Evolutionary conservation across 2,797 vertebrate genomes (phyloP).

Genomic region (Columba guinea): DNA sequence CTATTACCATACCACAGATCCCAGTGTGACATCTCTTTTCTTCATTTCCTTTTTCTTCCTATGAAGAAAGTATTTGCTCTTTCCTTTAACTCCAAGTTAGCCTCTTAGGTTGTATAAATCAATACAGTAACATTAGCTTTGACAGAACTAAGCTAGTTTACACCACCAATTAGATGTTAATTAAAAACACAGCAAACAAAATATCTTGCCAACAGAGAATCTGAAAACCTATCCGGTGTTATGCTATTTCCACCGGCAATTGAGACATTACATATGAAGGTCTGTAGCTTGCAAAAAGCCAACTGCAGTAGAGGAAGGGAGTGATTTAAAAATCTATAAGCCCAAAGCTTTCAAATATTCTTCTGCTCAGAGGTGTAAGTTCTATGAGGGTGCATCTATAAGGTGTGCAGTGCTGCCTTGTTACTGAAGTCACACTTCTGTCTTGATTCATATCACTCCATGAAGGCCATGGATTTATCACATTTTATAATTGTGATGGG

Average conservation of each 20-base stretch:
- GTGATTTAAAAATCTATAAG: neutral
- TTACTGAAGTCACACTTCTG: neutral
- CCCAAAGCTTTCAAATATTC: neutral
- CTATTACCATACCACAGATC: neutral
- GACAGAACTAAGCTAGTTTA: neutral
- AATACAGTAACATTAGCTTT: neutral
- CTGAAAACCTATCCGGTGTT: neutral
- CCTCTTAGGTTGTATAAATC: neutral
- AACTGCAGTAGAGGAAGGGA: neutral
- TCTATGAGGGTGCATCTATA: fast-evolving
- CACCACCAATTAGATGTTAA: slow-evolving; percentile 37
- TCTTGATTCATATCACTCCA: neutral
- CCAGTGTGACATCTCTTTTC: neutral
- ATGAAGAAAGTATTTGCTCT: neutral
- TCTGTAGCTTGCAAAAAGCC: neutral
- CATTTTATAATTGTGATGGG: neutral
- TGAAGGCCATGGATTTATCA: neutral
- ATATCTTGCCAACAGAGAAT: neutral
- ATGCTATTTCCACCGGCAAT: neutral
- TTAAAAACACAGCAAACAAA: slow-evolving; percentile 29
- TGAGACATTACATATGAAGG: neutral
- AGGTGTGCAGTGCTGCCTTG: neutral
- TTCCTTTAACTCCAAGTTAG: neutral
- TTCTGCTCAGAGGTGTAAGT: neutral
- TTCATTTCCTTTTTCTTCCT: neutral